Base-by-base conservation (phyloP, 2,888 invertebrate genomes). In the Pomacea canaliculata region DNA sequence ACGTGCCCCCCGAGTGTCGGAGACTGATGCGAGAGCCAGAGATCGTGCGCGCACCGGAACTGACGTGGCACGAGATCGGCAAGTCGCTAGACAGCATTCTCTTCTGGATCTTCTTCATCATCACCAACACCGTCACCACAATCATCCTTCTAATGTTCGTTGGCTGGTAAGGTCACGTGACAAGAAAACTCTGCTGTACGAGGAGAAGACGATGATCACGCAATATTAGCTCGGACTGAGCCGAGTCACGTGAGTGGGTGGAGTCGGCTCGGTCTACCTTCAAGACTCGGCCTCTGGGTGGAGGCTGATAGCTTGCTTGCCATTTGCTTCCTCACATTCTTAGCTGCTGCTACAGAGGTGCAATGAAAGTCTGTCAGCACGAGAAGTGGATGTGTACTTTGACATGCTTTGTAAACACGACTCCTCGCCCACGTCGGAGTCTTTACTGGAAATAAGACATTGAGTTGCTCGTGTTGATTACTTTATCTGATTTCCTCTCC, bases 61-160 rank as follows among this genome's bases (percentile, higher is more conserved):
- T 80, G 51, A 79, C 81, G 66, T 82, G 82, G 82, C 82, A 82
- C 69, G 82, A 81, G 63, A 81, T 82, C 67, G 82, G 82, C 63
- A 82, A 81, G 60, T 80, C 81, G 9, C n/a, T 85, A 75, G 85
- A 84, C 73, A 73, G 80, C 18, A 78, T 77, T 1, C 72, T 84
- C 46, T 84, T 85, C 75, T 83, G 84, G 81, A 76, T 83, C 13
- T 84, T 85, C 62, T 81, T 81, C 59, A 72, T 81, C n/a, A 74
- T 81, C 59, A 83, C 83, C 46, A 80, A 79, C 68, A 81, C 81
- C 2, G 79, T 80, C 49, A 81, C 80, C 9, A 71, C 79, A 18
- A 76, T 79, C 46, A 78, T 82, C 46, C 73, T 81, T 9, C 65
- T 78, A 18, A 60, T 80, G 59, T 80, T 83, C 71, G 70, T 81